phyloP scores from a whole-genome alignment of 2,888 invertebrate species.

The Cephus rjabovi region DNA sequence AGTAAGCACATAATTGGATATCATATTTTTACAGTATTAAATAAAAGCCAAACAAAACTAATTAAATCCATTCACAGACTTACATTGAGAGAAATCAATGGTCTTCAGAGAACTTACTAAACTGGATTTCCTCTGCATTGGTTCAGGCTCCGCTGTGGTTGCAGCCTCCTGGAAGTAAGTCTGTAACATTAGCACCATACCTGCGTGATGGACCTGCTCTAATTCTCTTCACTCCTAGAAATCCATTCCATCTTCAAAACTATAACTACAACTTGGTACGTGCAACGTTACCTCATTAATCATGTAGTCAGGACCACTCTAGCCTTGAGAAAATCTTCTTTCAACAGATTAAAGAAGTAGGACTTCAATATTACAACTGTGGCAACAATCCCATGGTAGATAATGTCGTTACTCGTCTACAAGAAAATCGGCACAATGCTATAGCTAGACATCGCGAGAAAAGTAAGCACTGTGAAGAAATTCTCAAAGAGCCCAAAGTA shows the following conservation, averaged over 20 bases:
- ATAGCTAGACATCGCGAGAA: constrained; percentile 34
- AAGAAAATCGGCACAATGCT: constrained; percentile 46
- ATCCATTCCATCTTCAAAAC: constrained; percentile 75
- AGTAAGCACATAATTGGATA: constrained; percentile 64
- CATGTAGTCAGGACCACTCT: not conserved
- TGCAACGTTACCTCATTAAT: not conserved
- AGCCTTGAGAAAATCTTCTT: constrained; percentile 19
- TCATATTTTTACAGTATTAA: not conserved
- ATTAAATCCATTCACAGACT: constrained; percentile 63
- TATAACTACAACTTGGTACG: constrained; percentile 79
- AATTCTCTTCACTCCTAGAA: constrained; percentile 82
- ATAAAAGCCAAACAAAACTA: not conserved
- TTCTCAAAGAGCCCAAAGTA: constrained; percentile 33
- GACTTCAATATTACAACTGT: constrained; percentile 80
- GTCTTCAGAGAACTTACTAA: constrained; percentile 68
- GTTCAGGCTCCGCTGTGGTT: constrained; percentile 76
- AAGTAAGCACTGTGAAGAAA: constrained; percentile 38
- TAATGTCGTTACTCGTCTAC: constrained; percentile 68
- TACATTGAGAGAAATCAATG: constrained; percentile 69
- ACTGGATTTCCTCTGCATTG: constrained; percentile 74
- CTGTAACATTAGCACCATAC: constrained; percentile 75
- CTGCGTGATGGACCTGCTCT: constrained; percentile 79
- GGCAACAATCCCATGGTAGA: constrained; percentile 68
- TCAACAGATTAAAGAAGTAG: constrained; percentile 78
- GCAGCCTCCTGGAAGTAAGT: constrained; percentile 79